Evolutionary conservation across 2,888 invertebrate species (phyloP).

Genomic region (Euzophera pinguis): DNA sequence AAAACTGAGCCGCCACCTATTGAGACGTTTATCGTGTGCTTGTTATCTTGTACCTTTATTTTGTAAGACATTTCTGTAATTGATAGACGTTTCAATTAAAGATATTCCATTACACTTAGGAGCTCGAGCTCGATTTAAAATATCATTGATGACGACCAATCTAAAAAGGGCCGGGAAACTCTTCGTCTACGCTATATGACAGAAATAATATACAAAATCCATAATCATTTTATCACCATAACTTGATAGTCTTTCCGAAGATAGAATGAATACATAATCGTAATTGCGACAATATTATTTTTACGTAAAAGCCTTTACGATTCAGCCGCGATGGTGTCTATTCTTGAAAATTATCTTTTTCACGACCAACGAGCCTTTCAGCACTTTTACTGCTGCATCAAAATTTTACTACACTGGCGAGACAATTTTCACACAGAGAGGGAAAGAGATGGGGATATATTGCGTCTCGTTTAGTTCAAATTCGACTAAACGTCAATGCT

Average conservation of each 20-base stretch:
- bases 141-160: too few relatives aligned
- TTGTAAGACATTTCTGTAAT: too few relatives aligned
- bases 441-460: conserved; percentile 3
- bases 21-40: too few relatives aligned
- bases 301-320: conserved; percentile 32
- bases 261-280: conserved; percentile 13
- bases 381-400: conserved; percentile 34
- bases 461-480: conserved; percentile 1
- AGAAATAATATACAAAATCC: background rate
- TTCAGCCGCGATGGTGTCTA: conserved; percentile 31
- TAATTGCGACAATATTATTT: conserved; percentile 27
- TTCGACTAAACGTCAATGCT: conserved; percentile 10
- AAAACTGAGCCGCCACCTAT: too few relatives aligned
- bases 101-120: too few relatives aligned
- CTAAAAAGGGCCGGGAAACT: too few relatives aligned
- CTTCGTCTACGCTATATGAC: too few relatives aligned
- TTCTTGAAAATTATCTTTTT: conserved; percentile 43
- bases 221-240: background rate
- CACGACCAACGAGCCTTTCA: conserved; percentile 33
- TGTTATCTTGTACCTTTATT: too few relatives aligned
- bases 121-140: too few relatives aligned
- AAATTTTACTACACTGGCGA: conserved; percentile 32
- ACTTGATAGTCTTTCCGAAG: background rate
- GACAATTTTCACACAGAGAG: conserved; percentile 17
- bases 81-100: too few relatives aligned